Evolutionary conservation across 2,797 vertebrate genomes (phyloP), one percentile per base, ranked within the genome.

Genomic region (Phalanger gymnotis): DNA sequence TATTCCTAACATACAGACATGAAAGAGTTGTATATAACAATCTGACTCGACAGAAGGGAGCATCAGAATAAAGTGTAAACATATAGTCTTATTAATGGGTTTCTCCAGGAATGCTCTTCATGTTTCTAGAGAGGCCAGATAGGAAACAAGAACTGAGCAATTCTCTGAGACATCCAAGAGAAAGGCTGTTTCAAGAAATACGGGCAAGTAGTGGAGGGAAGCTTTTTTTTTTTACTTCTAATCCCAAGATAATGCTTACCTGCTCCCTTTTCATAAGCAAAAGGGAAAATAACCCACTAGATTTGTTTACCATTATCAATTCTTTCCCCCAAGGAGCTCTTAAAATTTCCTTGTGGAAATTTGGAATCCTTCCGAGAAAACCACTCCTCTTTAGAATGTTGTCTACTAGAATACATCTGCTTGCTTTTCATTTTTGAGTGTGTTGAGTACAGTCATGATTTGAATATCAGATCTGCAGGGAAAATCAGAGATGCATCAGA

Each of bases 401-500:
- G 52, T 89, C 0, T 53, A 3, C 13, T 0, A 81, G n/a, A 47
- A 47, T 81, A 81, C 66, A 27, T 7, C 10, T 31, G 0, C n/a
- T 66, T 90, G 53, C 5, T 92, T 92, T 94, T 66, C 4, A 31
- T 94, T 58, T 90, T 73, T 19, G 6, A 47, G 40, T 47, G 73
- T 2, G 0, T 2, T 9, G 47, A 19, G 57, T 31, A 12, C 31
- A 7, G 0, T n/a, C 56, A 57, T 31, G 93, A 19, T 92, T 91
- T 73, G 34, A 27, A 52, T 47, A 81, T 91, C 90, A 58, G 5
- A 27, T 7, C 3, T 56, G 22, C 19, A 89, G 52, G 54, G 40
- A 56, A 40, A 92, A 57, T 47, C 0, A 1, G 93, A 97, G 92
- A 54, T 53, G 96, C 96, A 16, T 66, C 51, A 90, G 30, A 87